Evolutionary conservation across 2,888 invertebrate genomes (phyloP).

Genomic region (Beris morrisii): DNA sequence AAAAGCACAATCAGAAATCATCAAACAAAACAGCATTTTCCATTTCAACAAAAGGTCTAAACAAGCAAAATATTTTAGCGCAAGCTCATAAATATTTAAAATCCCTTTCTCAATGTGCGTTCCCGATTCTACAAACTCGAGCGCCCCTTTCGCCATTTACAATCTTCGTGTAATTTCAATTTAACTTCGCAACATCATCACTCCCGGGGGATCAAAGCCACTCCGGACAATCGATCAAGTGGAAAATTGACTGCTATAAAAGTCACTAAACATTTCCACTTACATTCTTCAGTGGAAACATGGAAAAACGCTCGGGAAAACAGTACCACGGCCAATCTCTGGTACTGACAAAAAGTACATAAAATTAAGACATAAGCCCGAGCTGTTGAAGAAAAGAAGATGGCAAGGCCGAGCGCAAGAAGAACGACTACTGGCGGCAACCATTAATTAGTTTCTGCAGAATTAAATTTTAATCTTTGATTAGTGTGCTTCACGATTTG

Average conservation of each 20-base stretch:
- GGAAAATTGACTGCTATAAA: conserved; percentile 39
- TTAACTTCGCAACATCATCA: conserved; percentile 38
- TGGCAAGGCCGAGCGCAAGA: no score
- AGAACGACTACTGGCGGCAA: conserved; percentile 1
- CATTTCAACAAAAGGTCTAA: no score
- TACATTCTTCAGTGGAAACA: conserved; percentile 29
- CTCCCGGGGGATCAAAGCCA: conserved; percentile 34
- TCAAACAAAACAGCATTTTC: no score
- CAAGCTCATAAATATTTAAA: no score
- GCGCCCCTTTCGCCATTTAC: conserved; percentile 5
- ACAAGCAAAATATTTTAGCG: no score
- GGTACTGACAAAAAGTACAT: no score
- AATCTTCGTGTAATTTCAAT: conserved; percentile 37
- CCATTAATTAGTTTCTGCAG: conserved; percentile 26
- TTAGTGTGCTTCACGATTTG: conserved; percentile 12
- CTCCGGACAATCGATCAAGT: conserved; percentile 37
- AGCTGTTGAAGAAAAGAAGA: no score
- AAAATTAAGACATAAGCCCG: no score
- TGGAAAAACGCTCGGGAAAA: background rate
- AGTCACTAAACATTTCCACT: conserved; percentile 37
- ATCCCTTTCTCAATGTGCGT: no score
- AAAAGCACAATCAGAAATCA: no score
- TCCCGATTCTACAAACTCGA: no score
- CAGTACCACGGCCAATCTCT: no score
- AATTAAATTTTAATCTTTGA: conserved; percentile 29